Evolutionary conservation across 2,113 vertebrate species (phyloP), one percentile per base, ranked within the genome.

Genomic region (Craseonycteris thonglongyai): DNA sequence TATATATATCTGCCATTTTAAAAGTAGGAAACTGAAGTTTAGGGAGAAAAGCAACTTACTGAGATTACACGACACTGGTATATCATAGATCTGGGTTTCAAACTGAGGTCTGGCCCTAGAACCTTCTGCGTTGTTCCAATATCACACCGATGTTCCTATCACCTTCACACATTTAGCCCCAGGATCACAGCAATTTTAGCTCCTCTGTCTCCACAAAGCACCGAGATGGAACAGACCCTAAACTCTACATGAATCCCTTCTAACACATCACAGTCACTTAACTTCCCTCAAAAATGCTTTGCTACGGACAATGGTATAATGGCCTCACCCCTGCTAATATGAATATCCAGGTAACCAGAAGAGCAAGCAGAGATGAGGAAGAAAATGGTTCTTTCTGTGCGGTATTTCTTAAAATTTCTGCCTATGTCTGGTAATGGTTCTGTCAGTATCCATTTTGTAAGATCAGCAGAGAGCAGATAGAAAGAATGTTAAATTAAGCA

Each of bases 401-500:
- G 42, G 15, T 45, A 69, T 58, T 88, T 74, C 38, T 93, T 90
- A 80, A 95, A 51, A 66, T 71, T 42, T 72, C 35, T 56, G 51
- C 33, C 65, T 71, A 65, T 18, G 9, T 75, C 82, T 90, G 78
- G 63, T 75, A 89, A 82, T 56, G 33, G 45, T 90, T 75, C 63
- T 74, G 12, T 35, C 38, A 95, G 91, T 87, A 90, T 10, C 71
- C 8, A 42, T 69, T 84, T 69, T 84, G 54, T 66, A 71, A 54
- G 49, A 92, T 76, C 56, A 95, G 94, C 81, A 96, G 28, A 91
- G 72, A 49, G 18, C 75, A 90, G 76, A 93, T 18, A 40, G 30
- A 75, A 84, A 40, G n/a, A 75, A 84, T 72, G 58, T 74, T 94
- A 69, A 91, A 56, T 79, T 93, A 95, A 63, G 75, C 56, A 38